These are phyloP conservation scores for Polyommatus iphigenia DNA, from an alignment of 2,888 invertebrate species.

Conservation along the genomic window DNA sequence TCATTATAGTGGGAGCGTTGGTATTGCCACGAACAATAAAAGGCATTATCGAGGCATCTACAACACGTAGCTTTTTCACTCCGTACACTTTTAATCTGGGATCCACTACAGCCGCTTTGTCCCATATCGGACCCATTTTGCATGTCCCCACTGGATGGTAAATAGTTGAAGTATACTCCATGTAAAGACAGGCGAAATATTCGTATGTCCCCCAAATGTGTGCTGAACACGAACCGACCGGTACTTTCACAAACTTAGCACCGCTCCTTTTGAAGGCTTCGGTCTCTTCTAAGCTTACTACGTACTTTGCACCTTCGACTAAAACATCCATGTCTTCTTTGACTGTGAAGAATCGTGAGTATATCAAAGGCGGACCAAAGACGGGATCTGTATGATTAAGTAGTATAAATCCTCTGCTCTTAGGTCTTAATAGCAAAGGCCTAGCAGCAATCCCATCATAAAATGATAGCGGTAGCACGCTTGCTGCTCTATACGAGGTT, in stretches of 20 bases:
- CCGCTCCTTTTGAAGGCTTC: conserved; percentile 80
- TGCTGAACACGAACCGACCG: conserved; percentile 80
- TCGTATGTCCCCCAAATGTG: conserved; percentile 81
- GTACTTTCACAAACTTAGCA: conserved; percentile 75
- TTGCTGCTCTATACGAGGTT: conserved; percentile 66
- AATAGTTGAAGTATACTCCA: conserved; percentile 85
- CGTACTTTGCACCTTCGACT: conserved; percentile 81
- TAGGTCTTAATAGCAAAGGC: conserved; percentile 82
- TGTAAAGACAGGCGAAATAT: conserved; percentile 84
- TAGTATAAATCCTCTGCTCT: conserved; percentile 81
- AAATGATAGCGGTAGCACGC: conserved; percentile 80
- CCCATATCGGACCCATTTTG: conserved; percentile 84
- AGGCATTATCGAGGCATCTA: conserved; percentile 86
- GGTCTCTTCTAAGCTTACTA: conserved; percentile 80
- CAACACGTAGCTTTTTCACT: conserved; percentile 81
- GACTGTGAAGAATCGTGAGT: conserved; percentile 84
- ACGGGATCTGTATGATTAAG: conserved; percentile 86
- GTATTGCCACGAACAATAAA: conserved; percentile 85
- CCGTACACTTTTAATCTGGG: conserved; percentile 82
- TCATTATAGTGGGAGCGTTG: conserved; percentile 92
- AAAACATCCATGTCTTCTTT: conserved; percentile 82
- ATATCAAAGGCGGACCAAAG: conserved; percentile 86
- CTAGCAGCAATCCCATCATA: conserved; percentile 82
- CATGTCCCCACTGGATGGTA: conserved; percentile 86
- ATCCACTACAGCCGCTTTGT: conserved; percentile 83